Conservation (phyloP, 2,888 invertebrate species). For the Trilocha varians region DNA sequence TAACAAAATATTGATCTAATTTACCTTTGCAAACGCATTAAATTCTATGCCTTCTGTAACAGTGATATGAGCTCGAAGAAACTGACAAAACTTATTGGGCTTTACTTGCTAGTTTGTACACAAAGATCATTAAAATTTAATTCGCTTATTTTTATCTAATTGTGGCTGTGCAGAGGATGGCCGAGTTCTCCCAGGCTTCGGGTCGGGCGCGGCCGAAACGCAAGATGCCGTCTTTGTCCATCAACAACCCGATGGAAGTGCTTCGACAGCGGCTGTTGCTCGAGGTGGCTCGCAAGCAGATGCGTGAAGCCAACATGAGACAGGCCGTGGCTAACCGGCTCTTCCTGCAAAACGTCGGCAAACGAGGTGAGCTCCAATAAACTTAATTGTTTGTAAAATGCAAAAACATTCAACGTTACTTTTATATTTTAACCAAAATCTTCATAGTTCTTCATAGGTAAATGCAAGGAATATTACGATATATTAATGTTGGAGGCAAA, state of each 20-base stretch:
- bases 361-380: slow-evolving; percentile 78
- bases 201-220: slow-evolving; percentile 67
- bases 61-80: too few relatives aligned
- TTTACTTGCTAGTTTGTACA: too few relatives aligned
- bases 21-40: too few relatives aligned
- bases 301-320: slow-evolving; percentile 81
- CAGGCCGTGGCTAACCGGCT: slow-evolving; percentile 81
- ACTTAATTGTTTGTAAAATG: not conserved
- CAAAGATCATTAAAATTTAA: too few relatives aligned
- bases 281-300: slow-evolving; percentile 87
- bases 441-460: too few relatives aligned
- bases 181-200: slow-evolving; percentile 14
- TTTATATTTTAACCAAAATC: too few relatives aligned
- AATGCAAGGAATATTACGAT: too few relatives aligned
- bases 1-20: too few relatives aligned
- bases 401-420: not conserved
- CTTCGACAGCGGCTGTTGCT: slow-evolving; percentile 85
- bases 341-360: slow-evolving; percentile 83
- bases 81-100: too few relatives aligned
- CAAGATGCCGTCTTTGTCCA: slow-evolving; percentile 83
- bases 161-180: slow-evolving; percentile 30
- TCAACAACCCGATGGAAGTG: slow-evolving; percentile 90
- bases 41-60: too few relatives aligned
- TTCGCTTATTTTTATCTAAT: too few relatives aligned
- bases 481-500: too few relatives aligned